Base-by-base conservation (phyloP, 1,140 invertebrate genomes). In the Trypoxylus dichotomus region DNA sequence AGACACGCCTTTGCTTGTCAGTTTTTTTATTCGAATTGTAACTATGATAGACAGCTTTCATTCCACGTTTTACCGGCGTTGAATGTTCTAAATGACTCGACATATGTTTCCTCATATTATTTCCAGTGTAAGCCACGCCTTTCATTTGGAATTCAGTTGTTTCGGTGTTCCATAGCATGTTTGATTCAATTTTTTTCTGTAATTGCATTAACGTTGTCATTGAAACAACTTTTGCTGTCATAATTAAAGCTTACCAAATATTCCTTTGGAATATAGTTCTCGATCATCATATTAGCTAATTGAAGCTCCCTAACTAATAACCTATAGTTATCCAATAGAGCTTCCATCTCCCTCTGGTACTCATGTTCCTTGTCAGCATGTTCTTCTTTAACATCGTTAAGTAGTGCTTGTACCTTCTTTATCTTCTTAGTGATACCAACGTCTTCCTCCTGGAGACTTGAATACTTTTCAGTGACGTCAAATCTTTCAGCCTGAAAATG, bases 41-140 rank as follows among this genome's bases (percentile, higher is more conserved):
- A 54, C 27, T 72, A 37, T 77, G 85, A 68, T 85, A 85, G 27
- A 83, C 82, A 10, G 83, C 80, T 75, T 85, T 86, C 82, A 85
- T 82, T 0, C 81, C 82, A 21, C 83, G 80, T 54, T 77, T 77
- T 29, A 83, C 79, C 0, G 79, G 78, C 8, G 78, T 74, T 0
- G 79, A 78, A 37, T 79, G 79, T 68, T 83, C 80, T 74, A 79
- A 75, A 75, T 78, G 75, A 13, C 74, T 24, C 8, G 79, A 81
- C 73, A 82, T 83, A 25, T 86, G 86, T 84, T 96, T 96, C 25
- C 94, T 88, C 96, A 99, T 99, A 85, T 99, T 99, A 87, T 99
- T 99, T 0, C 98, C 98, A 15, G 97, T 98, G 86, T 99, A 99
- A 0, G 98, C 98, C 1, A 99, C 96, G 88, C 97, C 98, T 85